Evolutionary conservation across 2,113 vertebrate genomes (phyloP).

Genomic region (Hipposideros armiger): DNA sequence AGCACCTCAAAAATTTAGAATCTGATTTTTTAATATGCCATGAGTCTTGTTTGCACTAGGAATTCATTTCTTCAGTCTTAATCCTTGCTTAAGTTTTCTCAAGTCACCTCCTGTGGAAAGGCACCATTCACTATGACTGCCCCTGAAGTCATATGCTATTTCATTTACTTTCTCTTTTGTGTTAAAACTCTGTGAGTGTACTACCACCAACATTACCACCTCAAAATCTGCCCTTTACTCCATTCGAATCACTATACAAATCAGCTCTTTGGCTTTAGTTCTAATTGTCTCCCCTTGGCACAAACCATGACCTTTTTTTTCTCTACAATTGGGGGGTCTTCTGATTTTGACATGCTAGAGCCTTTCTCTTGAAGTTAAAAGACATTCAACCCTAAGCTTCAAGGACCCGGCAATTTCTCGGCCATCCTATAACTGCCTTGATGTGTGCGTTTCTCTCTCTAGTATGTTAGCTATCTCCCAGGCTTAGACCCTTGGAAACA

Average conservation of each 20-base stretch:
- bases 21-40: not conserved
- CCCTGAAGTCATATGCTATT: not conserved
- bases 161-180: not conserved
- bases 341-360: not conserved
- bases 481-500: not conserved
- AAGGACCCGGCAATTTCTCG: not conserved
- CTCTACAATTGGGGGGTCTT: not conserved
- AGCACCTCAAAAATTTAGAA: not conserved
- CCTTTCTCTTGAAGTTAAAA: not conserved
- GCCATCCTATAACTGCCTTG: not conserved
- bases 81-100: not conserved
- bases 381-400: not conserved
- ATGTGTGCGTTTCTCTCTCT: rapidly evolving
- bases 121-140: not conserved
- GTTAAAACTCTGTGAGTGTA: not conserved
- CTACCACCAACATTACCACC: not conserved
- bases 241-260: not conserved
- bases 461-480: not conserved
- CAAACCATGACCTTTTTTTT: not conserved
- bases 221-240: not conserved
- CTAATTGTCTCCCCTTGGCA: not conserved
- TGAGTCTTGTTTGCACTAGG: not conserved
- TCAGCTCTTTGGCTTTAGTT: not conserved
- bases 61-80: not conserved
- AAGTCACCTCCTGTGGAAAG: not conserved